Base-by-base conservation (phyloP, 2,888 invertebrate genomes). In the Macrosiphum euphorbiae region DNA sequence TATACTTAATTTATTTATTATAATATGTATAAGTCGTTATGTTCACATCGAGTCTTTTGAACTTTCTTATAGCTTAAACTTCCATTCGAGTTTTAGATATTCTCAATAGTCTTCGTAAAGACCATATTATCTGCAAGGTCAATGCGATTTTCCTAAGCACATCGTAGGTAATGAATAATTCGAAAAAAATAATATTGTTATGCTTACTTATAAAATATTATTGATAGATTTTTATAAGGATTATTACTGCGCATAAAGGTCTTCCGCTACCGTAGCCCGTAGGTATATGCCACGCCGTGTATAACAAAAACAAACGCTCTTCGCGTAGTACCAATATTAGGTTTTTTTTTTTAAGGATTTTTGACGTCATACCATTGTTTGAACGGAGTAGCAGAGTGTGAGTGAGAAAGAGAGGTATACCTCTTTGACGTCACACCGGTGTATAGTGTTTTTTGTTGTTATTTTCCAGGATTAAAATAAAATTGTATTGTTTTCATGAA, bases 331-430 rank as follows among this genome's bases (percentile, higher is more conserved):
- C 78, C 35, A 78, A 88, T 88, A 35, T 88, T 52, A 24, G 35
- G 35, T 52, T 88, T 52, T 50, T 61, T 78, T 78, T 78, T 35
- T 20, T 35, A 78, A 78, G 35, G 78, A 78, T 78, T 78, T 78
- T 78, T 52, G 52, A 88, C 35, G 78, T 78, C 78, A 78, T 78
- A 35, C 78, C 20, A 78, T 78, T 78, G 78, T 78, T 78, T 78
- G 35, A 78, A 20, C 35, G 0, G 8, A 78, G 35, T 67, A 78
- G 20, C 78, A 78, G 78, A n/a, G 16, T 26, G 7, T 13, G 24
- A n/a, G 61, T 13, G n/a, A 35, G 20, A 78, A 7, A 35, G 35
- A 78, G 8, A 20, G 20, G 35, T 35, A 20, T 8, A 35, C 20
- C 20, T 20, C 35, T 35, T 78, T 78, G 35, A 78, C 78, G 78